phyloP scores from a whole-genome alignment of 2,888 invertebrate species.

The Monoplex corrugatus region DNA sequence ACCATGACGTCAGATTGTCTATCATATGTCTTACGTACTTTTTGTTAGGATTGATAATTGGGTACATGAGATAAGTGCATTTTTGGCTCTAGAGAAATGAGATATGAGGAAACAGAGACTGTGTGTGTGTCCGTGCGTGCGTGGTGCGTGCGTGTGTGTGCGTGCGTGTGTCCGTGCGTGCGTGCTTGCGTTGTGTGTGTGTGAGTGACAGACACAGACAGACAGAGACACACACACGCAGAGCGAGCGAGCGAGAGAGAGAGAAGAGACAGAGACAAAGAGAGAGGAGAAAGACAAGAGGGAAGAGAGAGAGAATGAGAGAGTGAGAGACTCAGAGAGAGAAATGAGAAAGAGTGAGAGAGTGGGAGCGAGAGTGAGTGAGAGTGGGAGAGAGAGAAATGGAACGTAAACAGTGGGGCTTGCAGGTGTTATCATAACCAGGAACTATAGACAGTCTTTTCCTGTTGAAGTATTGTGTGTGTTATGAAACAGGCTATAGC shows the following conservation, averaged over 20 bases:
- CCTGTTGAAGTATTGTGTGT: background rate
- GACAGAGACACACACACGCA: constrained; percentile 9
- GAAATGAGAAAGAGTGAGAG: background rate
- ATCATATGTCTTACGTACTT: too few relatives aligned
- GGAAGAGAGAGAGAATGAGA: background rate
- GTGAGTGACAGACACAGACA: constrained; percentile 7
- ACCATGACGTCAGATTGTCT: too few relatives aligned
- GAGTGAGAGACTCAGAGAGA: background rate
- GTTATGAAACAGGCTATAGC: background rate
- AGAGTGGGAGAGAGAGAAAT: background rate
- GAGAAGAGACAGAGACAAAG: background rate
- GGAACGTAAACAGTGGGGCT: background rate
- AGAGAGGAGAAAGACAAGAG: constrained; percentile 1
- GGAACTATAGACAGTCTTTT: too few relatives aligned
- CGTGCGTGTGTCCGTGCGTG: too few relatives aligned
- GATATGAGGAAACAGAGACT: too few relatives aligned
- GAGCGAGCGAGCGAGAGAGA: constrained; percentile 27
- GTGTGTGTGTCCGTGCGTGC: too few relatives aligned
- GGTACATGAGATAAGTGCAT: too few relatives aligned
- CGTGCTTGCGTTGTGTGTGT: too few relatives aligned
- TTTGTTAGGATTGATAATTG: too few relatives aligned
- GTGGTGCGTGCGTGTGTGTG: too few relatives aligned
- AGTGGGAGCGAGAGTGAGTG: background rate
- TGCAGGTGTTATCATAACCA: too few relatives aligned
- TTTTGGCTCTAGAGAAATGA: too few relatives aligned